These are phyloP conservation scores for Todiramphus saurophagus DNA, from an alignment of 2,113 vertebrate species.

Conservation along the genomic window DNA sequence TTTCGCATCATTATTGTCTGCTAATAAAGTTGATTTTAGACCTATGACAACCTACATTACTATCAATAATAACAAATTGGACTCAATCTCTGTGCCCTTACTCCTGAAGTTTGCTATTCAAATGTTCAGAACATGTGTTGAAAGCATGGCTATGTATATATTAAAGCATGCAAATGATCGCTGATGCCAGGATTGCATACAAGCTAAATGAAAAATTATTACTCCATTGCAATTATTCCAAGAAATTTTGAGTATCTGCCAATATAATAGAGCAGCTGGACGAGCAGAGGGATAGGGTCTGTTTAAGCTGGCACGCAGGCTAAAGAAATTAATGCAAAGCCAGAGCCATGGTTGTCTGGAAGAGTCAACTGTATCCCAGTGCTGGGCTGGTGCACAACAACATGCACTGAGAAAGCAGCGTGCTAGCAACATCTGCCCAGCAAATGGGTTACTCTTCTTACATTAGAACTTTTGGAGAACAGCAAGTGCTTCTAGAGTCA, in stretches of 20 bases:
- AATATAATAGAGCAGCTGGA: slow-evolving; percentile 11
- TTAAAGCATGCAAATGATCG: background rate
- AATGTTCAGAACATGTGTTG: background rate
- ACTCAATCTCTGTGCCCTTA: background rate
- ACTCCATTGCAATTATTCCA: slow-evolving; percentile 20
- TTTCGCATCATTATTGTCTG: background rate
- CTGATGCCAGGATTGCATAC: background rate
- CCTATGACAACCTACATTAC: background rate
- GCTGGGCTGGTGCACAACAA: background rate
- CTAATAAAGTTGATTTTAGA: background rate
- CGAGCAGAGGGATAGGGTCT: background rate
- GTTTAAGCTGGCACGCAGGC: background rate
- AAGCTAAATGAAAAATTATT: slow-evolving; percentile 16
- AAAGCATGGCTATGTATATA: background rate
- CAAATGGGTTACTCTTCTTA: background rate
- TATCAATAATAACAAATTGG: background rate
- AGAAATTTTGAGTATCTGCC: background rate
- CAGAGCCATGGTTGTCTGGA: background rate
- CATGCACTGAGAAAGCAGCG: accelerated
- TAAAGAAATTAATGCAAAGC: background rate
- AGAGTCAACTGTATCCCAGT: background rate
- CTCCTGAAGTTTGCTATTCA: background rate
- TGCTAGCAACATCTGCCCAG: background rate
- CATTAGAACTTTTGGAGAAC: background rate
- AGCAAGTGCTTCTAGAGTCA: background rate